A percentile compares a stretch with the other conserved stretches of the same genome.
These are phyloP conservation scores for Phaetusa simplex DNA, from an alignment of 2,113 vertebrate species.

Conservation along the genomic window DNA sequence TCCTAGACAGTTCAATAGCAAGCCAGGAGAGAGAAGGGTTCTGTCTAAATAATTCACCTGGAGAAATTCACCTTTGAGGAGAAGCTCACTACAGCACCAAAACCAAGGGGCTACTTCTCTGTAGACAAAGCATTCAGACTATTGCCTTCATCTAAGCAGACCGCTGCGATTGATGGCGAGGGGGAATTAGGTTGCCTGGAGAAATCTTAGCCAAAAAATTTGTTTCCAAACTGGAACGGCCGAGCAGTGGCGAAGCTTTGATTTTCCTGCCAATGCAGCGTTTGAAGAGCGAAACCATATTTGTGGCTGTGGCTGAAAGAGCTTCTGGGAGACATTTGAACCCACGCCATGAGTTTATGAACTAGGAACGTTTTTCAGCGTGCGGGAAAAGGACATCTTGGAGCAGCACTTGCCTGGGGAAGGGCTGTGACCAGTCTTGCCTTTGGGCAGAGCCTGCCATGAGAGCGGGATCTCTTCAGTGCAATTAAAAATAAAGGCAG, in stretches of 20 bases:
- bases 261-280: conserved; percentile 37
- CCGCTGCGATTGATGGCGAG: background rate
- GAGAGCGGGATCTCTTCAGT: background rate
- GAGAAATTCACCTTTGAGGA: conserved; percentile 3
- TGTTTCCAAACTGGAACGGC: background rate
- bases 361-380: background rate
- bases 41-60: background rate
- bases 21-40: background rate
- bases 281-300: conserved; percentile 18
- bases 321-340: conserved; percentile 35
- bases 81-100: background rate
- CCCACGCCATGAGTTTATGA: background rate
- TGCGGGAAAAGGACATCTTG: background rate
- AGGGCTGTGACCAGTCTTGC: background rate
- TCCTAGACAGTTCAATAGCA: conserved; percentile 19
- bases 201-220: background rate
- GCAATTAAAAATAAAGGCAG: background rate
- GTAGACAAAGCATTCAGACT: background rate
- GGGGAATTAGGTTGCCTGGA: background rate
- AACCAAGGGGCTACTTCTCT: background rate
- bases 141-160: background rate
- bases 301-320: conserved; percentile 22
- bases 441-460: background rate
- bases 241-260: background rate
- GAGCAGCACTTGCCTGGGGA: background rate